Conservation (phyloP, 2,113 vertebrate genomes). For the Campylorhamphus procurvoides region DNA sequence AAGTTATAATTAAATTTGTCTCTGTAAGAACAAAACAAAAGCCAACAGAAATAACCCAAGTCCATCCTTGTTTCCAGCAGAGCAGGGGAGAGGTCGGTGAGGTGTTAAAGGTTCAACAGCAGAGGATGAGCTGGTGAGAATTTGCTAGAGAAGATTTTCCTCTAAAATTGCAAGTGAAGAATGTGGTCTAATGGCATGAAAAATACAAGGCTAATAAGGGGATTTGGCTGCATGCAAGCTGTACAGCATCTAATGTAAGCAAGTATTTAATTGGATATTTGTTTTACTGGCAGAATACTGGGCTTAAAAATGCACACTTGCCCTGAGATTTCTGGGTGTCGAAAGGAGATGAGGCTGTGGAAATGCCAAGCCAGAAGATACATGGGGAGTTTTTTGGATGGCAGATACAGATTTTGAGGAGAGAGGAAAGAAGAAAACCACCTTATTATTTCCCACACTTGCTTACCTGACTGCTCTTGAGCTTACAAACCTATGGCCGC, state of each 20-base stretch:
- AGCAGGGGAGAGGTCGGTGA: background rate
- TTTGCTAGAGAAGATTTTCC: background rate
- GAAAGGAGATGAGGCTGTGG: background rate
- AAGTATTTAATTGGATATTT: slow-evolving; percentile 12
- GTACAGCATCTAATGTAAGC: background rate
- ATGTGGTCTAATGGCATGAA: background rate
- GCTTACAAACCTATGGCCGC: background rate
- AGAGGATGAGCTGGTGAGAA: background rate
- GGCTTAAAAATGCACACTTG: background rate
- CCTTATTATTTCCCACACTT: background rate
- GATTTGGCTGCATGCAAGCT: background rate
- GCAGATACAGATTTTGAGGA: background rate
- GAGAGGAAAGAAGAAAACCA: background rate
- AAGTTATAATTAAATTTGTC: background rate
- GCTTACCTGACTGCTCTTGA: background rate
- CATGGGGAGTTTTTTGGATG: accelerated
- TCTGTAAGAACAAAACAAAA: background rate
- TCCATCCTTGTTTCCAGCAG: background rate
- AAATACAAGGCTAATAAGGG: background rate
- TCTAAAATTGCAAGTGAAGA: background rate
- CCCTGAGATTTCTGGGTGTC: background rate
- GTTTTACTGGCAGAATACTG: background rate
- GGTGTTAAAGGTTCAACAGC: background rate
- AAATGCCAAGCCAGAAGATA: background rate
- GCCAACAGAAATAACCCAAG: background rate